A percentile compares a stretch with the other conserved stretches of the same genome.
phyloP scores from a whole-genome alignment of 2,113 vertebrate species.

The Callipepla californica region DNA sequence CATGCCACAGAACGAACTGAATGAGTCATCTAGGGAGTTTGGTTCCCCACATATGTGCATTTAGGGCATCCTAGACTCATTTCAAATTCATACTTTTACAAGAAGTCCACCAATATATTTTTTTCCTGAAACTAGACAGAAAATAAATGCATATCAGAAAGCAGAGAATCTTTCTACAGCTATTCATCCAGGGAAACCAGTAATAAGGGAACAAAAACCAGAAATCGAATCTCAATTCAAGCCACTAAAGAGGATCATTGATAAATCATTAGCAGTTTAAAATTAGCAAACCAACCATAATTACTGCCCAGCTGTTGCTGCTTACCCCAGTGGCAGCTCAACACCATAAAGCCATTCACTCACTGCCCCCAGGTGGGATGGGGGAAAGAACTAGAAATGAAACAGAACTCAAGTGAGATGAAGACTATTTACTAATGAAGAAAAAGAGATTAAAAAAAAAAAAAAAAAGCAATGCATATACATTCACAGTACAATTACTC shows the following conservation, averaged over 20 bases:
- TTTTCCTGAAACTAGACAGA: neutral
- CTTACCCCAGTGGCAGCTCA: no score
- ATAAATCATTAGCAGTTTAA: neutral
- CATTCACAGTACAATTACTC: no score
- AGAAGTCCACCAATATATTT: neutral
- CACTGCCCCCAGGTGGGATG: no score
- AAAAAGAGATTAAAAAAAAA: no score
- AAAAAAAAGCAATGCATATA: no score
- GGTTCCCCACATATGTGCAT: neutral
- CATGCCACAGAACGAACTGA: neutral
- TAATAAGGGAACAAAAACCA: neutral
- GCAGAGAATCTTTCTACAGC: neutral
- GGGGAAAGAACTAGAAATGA: no score
- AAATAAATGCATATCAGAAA: neutral
- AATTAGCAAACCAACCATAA: neutral
- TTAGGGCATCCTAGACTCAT: neutral
- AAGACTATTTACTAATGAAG: no score
- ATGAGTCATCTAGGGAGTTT: neutral
- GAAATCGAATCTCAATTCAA: neutral
- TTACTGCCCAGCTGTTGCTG: neutral
- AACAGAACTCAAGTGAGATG: no score
- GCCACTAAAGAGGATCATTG: neutral
- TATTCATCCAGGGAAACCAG: neutral
- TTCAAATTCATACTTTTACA: neutral
- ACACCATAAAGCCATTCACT: no score